Base-by-base conservation (phyloP, 2,797 vertebrate species). In the Morelia viridis region DNA sequence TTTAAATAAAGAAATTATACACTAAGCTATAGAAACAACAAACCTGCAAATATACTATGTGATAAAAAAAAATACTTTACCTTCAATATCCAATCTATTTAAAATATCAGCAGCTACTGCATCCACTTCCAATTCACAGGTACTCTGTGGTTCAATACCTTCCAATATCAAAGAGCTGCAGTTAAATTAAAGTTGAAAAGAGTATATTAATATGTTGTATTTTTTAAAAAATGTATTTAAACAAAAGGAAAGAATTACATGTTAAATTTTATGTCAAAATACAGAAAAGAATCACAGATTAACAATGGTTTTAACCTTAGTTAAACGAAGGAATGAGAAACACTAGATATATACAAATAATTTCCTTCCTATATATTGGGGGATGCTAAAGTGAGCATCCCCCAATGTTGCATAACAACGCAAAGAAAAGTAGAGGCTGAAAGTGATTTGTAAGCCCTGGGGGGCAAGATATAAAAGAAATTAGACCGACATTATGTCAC, bases 71-170 rank as follows among this genome's bases (percentile, higher is more conserved):
- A 94, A 85, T 90, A 28, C 88, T 65, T 96, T 98, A 99, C 99
- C 98, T 98, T 99, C 98, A 89, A 99, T 98, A 94, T 99, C 99
- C 93, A 98, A 96, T n/a, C 98, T 98, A 97, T 99, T 99, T 94
- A 99, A 98, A 96, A 99, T 96, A 94, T 99, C 99, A 89, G 98
- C 98, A 95, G 99, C 99, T 89, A 99, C 99, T 19, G 98, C 99
- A 94, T 99, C 99, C 28, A 98, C 99, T 97, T 99, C 99, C 96
- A 99, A 97, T 97, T 99, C 99, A 97, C 99, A 99, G 61, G 98
- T 99, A 97, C 99, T 99, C 96, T 98, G 98, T 94, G 97, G 98
- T 93, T 98, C 97, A 96, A 99, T 98, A 56, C 97, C 98, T 71
- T 98, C 98, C 96, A 99, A 96, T 92, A 99, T 95, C 94, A 99